These are phyloP conservation scores for Meloidogyne hapla DNA, from an alignment of 1,140 invertebrate genomes.

Conservation along the genomic window DNA sequence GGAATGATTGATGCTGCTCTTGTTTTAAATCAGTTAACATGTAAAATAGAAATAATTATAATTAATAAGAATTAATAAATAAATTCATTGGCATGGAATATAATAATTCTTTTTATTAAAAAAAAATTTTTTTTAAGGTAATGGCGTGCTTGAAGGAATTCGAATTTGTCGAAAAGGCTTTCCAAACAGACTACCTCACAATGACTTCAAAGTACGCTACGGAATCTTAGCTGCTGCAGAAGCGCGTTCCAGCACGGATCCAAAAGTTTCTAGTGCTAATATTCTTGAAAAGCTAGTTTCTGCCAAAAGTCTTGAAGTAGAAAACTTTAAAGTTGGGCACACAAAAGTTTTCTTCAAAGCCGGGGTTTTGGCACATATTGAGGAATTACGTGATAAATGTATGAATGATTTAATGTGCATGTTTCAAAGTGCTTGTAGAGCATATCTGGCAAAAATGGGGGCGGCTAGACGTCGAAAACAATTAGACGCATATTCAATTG, in stretches of 20 bases:
- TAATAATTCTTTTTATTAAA: not conserved
- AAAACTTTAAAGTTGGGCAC: constrained; percentile 88
- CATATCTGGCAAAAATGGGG: constrained; percentile 30
- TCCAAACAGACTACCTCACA: constrained; percentile 35
- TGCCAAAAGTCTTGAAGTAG: constrained; percentile 71
- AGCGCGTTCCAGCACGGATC: constrained; percentile 53
- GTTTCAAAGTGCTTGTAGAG: constrained; percentile 73
- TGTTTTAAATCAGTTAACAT: constrained; percentile 89
- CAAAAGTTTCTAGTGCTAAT: constrained; percentile 61
- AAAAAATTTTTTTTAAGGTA: constrained; percentile 64
- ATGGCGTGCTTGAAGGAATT: constrained; percentile 99
- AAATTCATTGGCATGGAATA: too few relatives aligned
- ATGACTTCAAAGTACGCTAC: constrained; percentile 50
- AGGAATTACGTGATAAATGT: constrained; percentile 98
- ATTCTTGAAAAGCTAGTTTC: constrained; percentile 73
- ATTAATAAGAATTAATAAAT: too few relatives aligned
- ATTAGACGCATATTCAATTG: constrained; percentile 79
- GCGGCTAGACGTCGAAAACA: constrained; percentile 34
- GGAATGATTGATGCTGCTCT: constrained; percentile 65
- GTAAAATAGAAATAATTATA: too few relatives aligned
- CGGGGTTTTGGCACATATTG: constrained; percentile 98
- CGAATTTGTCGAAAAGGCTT: constrained; percentile 98
- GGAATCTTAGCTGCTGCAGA: constrained; percentile 56
- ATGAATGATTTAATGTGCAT: constrained; percentile 94
- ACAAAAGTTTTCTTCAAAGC: constrained; percentile 99